These are phyloP conservation scores for Drosophila seguyi DNA, from an alignment of 1,140 invertebrate genomes.

Conservation along the genomic window DNA sequence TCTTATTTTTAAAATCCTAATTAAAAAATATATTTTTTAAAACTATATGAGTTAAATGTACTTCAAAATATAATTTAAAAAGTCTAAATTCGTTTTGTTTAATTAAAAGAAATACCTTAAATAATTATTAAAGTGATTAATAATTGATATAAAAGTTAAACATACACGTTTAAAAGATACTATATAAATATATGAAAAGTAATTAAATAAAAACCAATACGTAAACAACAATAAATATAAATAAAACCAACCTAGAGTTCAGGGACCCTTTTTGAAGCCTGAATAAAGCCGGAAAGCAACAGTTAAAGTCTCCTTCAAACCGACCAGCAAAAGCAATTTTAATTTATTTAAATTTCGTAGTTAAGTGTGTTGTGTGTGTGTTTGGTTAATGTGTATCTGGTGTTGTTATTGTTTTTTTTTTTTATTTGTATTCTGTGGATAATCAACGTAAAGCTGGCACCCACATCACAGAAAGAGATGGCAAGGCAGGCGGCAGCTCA, in stretches of 20 bases:
- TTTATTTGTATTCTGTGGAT: conserved; percentile 24
- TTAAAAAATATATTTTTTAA: too few species aligned
- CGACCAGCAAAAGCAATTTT: conserved; percentile 49
- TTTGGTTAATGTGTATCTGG: conserved; percentile 24
- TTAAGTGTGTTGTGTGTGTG: conserved; percentile 10
- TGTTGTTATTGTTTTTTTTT: conserved; percentile 24
- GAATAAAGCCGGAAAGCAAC: background rate
- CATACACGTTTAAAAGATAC: background rate
- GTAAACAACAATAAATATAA: conserved; percentile 8
- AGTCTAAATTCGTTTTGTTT: too few species aligned
- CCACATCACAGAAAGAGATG: conserved; percentile 29
- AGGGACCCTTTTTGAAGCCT: conserved; percentile 34
- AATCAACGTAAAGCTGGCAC: conserved; percentile 43
- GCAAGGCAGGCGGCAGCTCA: conserved; percentile 18
- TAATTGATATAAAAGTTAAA: background rate
- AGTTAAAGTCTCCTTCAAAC: conserved; percentile 16
- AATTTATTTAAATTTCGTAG: conserved; percentile 62
- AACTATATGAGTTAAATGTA: too few species aligned
- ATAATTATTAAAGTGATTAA: background rate
- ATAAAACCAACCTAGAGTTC: conserved; percentile 37
- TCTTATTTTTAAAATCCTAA: too few species aligned
- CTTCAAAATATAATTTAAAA: background rate
- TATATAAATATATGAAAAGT: background rate
- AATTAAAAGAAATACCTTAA: background rate
- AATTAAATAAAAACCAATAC: conserved; percentile 11